Conservation (phyloP, 2,797 vertebrate genomes). For the Lagodon rhomboides region DNA sequence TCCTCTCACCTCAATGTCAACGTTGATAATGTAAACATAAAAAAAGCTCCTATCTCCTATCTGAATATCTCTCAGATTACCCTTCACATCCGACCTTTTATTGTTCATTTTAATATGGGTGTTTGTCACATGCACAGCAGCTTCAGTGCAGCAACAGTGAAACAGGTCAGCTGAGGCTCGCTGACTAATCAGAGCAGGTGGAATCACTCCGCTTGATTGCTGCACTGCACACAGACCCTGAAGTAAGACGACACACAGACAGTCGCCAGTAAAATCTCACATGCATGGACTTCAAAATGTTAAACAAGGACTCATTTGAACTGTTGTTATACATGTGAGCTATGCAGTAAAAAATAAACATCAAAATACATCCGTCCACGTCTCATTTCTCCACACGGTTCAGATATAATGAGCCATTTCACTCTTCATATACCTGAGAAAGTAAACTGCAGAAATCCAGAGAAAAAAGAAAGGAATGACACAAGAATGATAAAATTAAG, state of each 20-base stretch:
- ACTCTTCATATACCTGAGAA: background rate
- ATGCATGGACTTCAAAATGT: background rate
- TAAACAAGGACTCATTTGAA: background rate
- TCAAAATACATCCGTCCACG: background rate
- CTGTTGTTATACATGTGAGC: background rate
- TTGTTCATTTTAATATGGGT: background rate
- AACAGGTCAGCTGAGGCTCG: background rate
- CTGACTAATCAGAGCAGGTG: conserved; percentile 41
- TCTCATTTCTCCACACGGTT: background rate
- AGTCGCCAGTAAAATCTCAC: background rate
- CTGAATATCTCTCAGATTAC: background rate
- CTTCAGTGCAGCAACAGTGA: background rate
- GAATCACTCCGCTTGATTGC: conserved; percentile 43
- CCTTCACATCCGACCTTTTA: background rate
- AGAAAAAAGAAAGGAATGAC: background rate
- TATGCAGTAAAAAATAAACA: background rate
- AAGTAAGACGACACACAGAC: background rate
- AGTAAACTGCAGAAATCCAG: background rate
- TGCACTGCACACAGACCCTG: conserved; percentile 7
- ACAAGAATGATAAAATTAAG: background rate
- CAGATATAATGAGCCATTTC: background rate
- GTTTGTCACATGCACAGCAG: background rate
- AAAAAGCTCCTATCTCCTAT: too few relatives aligned
- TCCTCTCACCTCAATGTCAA: too few relatives aligned
- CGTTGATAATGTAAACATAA: too few relatives aligned